Evolutionary conservation across 2,797 vertebrate species (phyloP), one percentile per base, ranked within the genome.

Genomic region (Sternarchorhynchus goeldii): DNA sequence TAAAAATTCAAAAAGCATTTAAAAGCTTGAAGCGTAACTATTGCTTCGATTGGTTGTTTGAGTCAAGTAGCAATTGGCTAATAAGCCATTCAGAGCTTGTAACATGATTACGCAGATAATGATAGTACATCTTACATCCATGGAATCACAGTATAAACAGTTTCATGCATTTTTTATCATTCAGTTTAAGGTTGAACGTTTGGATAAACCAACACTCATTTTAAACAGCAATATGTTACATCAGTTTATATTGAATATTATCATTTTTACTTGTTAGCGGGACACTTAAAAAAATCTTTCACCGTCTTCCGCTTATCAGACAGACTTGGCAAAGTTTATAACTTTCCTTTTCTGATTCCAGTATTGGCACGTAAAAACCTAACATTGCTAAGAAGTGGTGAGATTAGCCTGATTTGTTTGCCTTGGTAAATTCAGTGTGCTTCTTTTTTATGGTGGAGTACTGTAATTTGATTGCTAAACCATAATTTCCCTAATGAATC

Each of bases 61-160:
- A 90, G 88, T 88, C 86, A 88, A 88, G 87, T 87, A 89, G 88
- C 84, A 83, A 85, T 88, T 89, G 64, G 83, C 82, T 74, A 85
- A 76, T 90, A 91, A 86, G 90, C 88, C 87, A 56, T 78, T 75
- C 70, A 64, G 71, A 60, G 34, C 75, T 73, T 21, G 73, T 70
- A 79, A 31, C 4, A 6, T 29, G 55, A 63, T 58, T 20, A 59
- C 21, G 16, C 67, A 70, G 67, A 70, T 70, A 70, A 70, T 56
- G 45, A 55, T 32, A 55, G 21, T 16, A 70, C 25, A 41, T 41
- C 39, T 7, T 41, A 41, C 10, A 41, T 6, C 10, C 10, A 16
- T 56, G 25, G 50, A 55, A 56, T 50, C 21, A 31, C 41, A 68
- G 21, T 53, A 21, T 53, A 68, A 25, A 25, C 25, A 25, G 25